phyloP scores from a whole-genome alignment of 2,113 vertebrate species.

The Colinus virginianus region DNA sequence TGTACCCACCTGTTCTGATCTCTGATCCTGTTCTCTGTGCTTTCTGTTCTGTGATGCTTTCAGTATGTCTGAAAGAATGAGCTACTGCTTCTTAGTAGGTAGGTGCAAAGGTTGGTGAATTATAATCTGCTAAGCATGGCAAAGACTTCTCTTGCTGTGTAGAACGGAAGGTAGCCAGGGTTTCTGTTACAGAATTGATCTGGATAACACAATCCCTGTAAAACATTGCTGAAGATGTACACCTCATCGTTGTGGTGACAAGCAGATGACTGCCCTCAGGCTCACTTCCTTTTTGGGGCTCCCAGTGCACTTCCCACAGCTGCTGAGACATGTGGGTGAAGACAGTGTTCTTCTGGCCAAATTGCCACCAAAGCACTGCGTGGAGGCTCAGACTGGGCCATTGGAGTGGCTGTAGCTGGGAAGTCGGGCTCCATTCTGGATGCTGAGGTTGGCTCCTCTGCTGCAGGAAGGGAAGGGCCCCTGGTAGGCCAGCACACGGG shows the following conservation, averaged over 20 bases:
- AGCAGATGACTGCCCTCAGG: not conserved
- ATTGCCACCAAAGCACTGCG: constrained; percentile 55
- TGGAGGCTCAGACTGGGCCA: not conserved
- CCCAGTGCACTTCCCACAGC: not conserved
- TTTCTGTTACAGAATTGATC: not conserved
- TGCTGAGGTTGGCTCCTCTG: not conserved
- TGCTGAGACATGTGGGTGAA: not conserved
- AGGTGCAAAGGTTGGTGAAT: not conserved
- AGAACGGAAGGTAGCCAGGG: not conserved
- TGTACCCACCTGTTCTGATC: not conserved
- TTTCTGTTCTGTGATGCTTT: not conserved
- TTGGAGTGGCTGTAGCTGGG: not conserved
- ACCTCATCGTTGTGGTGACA: not conserved
- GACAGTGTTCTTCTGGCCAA: constrained; percentile 46
- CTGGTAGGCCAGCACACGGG: not conserved
- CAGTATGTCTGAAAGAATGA: not conserved
- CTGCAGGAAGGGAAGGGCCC: not conserved
- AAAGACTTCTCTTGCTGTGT: not conserved
- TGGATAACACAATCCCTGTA: not conserved
- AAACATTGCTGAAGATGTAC: constrained; percentile 15
- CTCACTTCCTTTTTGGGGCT: not conserved
- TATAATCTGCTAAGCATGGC: not conserved
- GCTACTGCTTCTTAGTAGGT: not conserved
- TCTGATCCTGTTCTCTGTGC: not conserved
- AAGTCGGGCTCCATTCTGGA: not conserved